phyloP scores from a whole-genome alignment of 37 sponge, comb jelly and placozoan genomes.

The Crambe crambe region DNA sequence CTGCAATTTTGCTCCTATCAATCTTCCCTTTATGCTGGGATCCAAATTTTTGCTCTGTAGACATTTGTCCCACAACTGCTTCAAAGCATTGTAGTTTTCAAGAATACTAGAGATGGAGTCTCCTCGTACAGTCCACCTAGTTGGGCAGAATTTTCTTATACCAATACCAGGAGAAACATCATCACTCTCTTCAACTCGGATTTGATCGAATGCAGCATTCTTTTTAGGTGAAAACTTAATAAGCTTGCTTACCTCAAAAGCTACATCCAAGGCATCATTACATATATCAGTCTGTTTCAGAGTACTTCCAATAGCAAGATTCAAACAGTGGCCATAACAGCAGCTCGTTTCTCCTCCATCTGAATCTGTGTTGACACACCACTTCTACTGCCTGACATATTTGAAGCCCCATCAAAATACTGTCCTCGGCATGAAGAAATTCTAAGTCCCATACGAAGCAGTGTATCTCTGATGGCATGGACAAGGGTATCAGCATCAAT shows the following conservation, averaged over 20 bases:
- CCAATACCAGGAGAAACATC: not conserved
- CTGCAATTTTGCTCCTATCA: no score
- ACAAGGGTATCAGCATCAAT: slow-evolving; percentile 55
- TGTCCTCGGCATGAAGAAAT: slow-evolving; percentile 48
- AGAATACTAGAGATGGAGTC: no score
- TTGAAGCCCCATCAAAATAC: slow-evolving; percentile 68
- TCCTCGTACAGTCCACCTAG: no score
- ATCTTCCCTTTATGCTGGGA: not conserved
- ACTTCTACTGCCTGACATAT: no score
- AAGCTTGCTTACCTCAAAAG: no score
- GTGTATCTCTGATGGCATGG: slow-evolving; percentile 31
- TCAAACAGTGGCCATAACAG: slow-evolving; percentile 71
- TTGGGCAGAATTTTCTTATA: not conserved
- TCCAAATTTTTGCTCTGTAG: not conserved
- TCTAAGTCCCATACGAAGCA: slow-evolving; percentile 31
- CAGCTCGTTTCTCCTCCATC: slow-evolving; percentile 42
- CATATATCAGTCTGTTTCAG: no score
- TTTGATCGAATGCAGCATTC: no score
- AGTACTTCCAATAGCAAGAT: slow-evolving; percentile 60
- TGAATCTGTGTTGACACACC: slow-evolving; percentile 22
- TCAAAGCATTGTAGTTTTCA: no score
- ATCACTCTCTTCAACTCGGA: no score
- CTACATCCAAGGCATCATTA: no score
- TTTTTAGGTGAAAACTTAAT: no score
- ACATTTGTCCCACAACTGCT: not conserved